Percentiles rank a stretch among this genome's conserved stretches.
phyloP scores from a whole-genome alignment of 2,888 invertebrate genomes.

The Sericinus montela region DNA sequence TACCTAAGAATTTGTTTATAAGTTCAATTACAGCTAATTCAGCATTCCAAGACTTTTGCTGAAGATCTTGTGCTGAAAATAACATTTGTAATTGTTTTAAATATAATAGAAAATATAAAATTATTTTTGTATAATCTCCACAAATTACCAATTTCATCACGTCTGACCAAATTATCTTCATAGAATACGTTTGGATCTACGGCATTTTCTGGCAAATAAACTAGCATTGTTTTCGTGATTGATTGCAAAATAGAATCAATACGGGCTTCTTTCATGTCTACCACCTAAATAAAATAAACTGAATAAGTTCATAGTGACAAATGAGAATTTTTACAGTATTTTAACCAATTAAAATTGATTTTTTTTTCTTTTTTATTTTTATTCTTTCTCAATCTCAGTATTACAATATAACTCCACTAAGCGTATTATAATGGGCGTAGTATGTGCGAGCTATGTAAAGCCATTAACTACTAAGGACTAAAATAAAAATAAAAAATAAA shows the following conservation, averaged over 20 bases:
- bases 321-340: no score
- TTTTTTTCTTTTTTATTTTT: no score
- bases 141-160: slow-evolving; percentile 68
- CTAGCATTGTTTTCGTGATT: slow-evolving; percentile 80
- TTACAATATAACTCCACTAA: no score
- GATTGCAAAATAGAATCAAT: slow-evolving; percentile 83
- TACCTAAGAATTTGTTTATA: slow-evolving; percentile 86
- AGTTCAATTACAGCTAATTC: slow-evolving; percentile 88
- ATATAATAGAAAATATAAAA: no score
- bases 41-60: slow-evolving; percentile 74
- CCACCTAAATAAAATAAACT: slow-evolving; percentile 76
- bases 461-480: no score
- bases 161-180: slow-evolving; percentile 79
- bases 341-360: no score
- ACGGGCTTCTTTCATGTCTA: slow-evolving; percentile 87
- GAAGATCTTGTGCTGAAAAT: slow-evolving; percentile 55
- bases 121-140: neutral
- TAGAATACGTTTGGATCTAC: slow-evolving; percentile 81
- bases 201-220: slow-evolving; percentile 81
- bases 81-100: no score
- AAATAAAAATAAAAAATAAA: no score
- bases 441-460: no score
- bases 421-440: no score
- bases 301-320: no score
- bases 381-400: no score